phyloP scores from a whole-genome alignment of 2,888 invertebrate species.

The Xanthia icteritia region DNA sequence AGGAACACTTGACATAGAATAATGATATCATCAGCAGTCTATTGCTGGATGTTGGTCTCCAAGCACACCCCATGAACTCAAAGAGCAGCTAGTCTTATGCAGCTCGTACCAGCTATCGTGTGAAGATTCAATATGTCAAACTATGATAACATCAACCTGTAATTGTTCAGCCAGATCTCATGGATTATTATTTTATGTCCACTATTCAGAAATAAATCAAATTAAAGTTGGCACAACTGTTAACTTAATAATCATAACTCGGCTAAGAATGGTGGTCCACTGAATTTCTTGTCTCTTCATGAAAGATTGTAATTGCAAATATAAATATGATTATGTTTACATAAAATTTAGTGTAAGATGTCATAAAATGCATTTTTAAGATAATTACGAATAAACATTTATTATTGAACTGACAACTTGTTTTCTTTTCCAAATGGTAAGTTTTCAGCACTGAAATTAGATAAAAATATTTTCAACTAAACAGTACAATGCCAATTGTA shows the following conservation, averaged over 20 bases:
- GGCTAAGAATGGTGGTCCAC: neutral
- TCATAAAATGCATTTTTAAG: constrained; percentile 1
- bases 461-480: neutral
- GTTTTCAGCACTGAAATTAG: neutral
- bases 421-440: neutral
- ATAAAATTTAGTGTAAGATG: neutral
- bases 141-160: neutral
- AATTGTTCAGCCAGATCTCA: too few relatives aligned
- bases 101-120: neutral
- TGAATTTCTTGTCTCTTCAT: too few relatives aligned
- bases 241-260: neutral
- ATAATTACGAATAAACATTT: constrained; percentile 7
- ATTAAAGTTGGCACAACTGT: too few relatives aligned
- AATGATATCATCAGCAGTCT: too few relatives aligned
- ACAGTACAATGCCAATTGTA: too few relatives aligned
- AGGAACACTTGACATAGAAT: constrained; percentile 40
- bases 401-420: neutral
- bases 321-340: neutral
- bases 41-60: neutral
- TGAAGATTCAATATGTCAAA: neutral
- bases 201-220: neutral
- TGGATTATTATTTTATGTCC: too few relatives aligned
- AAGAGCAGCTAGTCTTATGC: too few relatives aligned
- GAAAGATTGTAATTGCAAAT: neutral
- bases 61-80: accelerated